Evolutionary conservation across 2,888 invertebrate genomes (phyloP), one percentile per base, ranked within the genome.

Genomic region (Panopea generosa): DNA sequence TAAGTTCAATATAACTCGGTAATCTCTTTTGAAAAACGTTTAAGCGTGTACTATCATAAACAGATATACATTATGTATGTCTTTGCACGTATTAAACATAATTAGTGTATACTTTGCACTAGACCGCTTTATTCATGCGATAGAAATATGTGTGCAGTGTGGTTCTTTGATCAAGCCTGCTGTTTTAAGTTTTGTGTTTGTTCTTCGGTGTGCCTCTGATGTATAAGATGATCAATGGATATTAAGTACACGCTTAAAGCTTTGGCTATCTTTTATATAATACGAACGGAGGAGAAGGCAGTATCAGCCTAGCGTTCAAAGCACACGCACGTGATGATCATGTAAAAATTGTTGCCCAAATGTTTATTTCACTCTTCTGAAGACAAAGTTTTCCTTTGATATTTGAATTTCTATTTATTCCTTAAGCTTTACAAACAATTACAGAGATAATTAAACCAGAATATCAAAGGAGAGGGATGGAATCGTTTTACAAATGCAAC

Each of bases 371-470:
- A n/a, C 22, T 24, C 50, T 3, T 3, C 20, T 14, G 11, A 14
- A 50, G 24, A 50, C 22, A 50, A 2, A 2, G 3, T 18, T 18
- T 50, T 50, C 22, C 50, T 50, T 50, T 50, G 50, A 50, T 50
- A 20, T 24, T 22, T 22, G 50, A 14, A 50, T 50, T 14, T 63
- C 52, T 63, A 63, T 63, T 52, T 63, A 63, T 63, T 63, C 53
- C 52, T 53, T 53, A 63, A 63, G 63, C 52, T 43, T 53, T 53
- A 63, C 52, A 52, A 29, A 40, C 52, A 43, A 63, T 53, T 63
- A 63, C 52, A 63, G 53, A 60, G 60, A 47, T 60, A 60, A 60
- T 60, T 60, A 60, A 60, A 60, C n/a, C 60, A 33, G 45, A 47
- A 29, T 45, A 60, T 29, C 33, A 33, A 33, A 33, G 33, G 33